Percentiles rank a stretch among this genome's conserved stretches.
Evolutionary conservation across 2,888 invertebrate genomes (phyloP).

Genomic region (Andrena camellia): DNA sequence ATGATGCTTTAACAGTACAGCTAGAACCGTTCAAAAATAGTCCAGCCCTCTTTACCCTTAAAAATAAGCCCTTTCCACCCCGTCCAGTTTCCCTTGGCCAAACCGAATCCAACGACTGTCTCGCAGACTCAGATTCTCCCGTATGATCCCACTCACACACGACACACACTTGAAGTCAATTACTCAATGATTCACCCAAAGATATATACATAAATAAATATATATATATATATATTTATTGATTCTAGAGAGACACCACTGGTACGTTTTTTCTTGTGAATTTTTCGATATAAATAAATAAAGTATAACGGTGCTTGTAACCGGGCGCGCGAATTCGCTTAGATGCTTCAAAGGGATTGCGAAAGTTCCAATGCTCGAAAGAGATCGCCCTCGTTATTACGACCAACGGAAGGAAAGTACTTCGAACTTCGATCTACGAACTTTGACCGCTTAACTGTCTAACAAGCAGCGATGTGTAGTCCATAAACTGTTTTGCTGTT

Average conservation of each 20-base stretch:
- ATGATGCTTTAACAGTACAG: slow-evolving; percentile 76
- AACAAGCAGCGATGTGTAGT: slow-evolving; percentile 38
- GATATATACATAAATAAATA: slow-evolving; percentile 43
- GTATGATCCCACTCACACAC: slow-evolving; percentile 55
- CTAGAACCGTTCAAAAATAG: slow-evolving; percentile 38
- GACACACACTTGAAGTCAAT: slow-evolving; percentile 84
- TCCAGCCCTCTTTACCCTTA: background rate
- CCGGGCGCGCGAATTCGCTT: slow-evolving; percentile 5
- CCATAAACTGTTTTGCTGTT: slow-evolving; percentile 42
- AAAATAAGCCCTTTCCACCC: slow-evolving; percentile 1
- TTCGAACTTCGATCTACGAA: slow-evolving; percentile 23
- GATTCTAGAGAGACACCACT: slow-evolving; percentile 58
- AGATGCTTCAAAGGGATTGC: background rate
- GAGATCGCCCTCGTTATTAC: slow-evolving; percentile 21
- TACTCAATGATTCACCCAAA: slow-evolving; percentile 81
- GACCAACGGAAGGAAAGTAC: slow-evolving; percentile 24
- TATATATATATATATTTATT: slow-evolving; percentile 64
- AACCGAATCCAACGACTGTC: background rate
- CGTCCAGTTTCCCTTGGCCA: slow-evolving; percentile 17
- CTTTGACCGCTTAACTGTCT: slow-evolving; percentile 40
- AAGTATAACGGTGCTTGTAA: slow-evolving; percentile 2
- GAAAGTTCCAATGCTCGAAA: slow-evolving; percentile 28
- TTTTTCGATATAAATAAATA: slow-evolving; percentile 62
- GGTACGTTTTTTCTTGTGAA: slow-evolving; percentile 61
- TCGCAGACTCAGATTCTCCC: slow-evolving; percentile 53